Evolutionary conservation across 2,113 vertebrate species (phyloP).

Genomic region (Azemiops feae): DNA sequence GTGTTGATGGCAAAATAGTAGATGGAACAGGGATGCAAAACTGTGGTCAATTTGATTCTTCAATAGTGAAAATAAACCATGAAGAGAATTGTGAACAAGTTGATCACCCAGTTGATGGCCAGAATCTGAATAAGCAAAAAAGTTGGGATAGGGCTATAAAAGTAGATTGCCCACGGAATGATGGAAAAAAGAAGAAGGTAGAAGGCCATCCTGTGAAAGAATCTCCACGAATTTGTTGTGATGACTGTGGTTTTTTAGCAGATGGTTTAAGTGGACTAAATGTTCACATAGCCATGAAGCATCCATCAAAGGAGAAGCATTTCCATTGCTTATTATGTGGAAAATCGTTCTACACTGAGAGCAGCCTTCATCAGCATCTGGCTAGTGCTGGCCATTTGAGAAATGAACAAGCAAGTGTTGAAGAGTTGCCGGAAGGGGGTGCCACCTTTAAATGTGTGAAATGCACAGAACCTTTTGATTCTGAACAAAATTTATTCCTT

Average conservation of each 20-base stretch:
- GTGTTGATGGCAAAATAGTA: slow-evolving; percentile 49
- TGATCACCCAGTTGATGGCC: slow-evolving; percentile 62
- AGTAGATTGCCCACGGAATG: slow-evolving; percentile 58
- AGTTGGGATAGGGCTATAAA: slow-evolving; percentile 45
- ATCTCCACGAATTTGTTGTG: slow-evolving; percentile 82
- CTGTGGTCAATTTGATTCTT: slow-evolving; percentile 81
- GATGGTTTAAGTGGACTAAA: slow-evolving; percentile 94
- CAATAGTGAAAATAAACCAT: slow-evolving; percentile 82
- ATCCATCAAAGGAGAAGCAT: slow-evolving; percentile 93
- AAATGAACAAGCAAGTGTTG: slow-evolving; percentile 91
- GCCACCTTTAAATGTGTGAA: slow-evolving; percentile 94
- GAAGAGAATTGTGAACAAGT: slow-evolving; percentile 68
- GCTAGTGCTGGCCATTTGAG: slow-evolving; percentile 89
- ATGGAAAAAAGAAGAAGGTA: slow-evolving; percentile 68
- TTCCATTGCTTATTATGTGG: slow-evolving; percentile 96
- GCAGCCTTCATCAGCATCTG: slow-evolving; percentile 96
- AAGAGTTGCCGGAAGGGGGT: slow-evolving; percentile 90
- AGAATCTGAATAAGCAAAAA: slow-evolving; percentile 38
- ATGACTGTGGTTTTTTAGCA: slow-evolving; percentile 96
- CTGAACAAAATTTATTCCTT: slow-evolving; percentile 90
- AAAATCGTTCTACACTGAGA: slow-evolving; percentile 96
- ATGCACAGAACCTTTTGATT: slow-evolving; percentile 89
- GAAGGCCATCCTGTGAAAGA: slow-evolving; percentile 62
- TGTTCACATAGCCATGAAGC: slow-evolving; percentile 98
- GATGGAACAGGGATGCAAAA: slow-evolving; percentile 64